These are phyloP conservation scores for Selene dorsalis DNA, from an alignment of 2,797 vertebrate genomes.

Conservation along the genomic window DNA sequence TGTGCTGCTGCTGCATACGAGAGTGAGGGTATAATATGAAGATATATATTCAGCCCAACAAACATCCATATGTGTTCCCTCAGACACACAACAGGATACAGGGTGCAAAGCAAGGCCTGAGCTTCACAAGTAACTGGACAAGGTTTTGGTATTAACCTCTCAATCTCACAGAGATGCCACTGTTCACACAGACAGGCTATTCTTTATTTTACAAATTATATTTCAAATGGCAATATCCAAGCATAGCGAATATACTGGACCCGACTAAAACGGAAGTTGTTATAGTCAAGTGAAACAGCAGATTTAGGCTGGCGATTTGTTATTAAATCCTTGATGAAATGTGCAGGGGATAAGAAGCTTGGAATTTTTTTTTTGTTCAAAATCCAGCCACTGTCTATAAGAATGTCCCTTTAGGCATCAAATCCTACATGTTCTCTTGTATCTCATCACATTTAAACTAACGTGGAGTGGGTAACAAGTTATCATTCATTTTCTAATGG, in stretches of 20 bases:
- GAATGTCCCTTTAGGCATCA: neutral
- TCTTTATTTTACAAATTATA: neutral
- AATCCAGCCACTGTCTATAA: neutral
- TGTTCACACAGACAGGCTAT: neutral
- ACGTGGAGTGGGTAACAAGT: neutral
- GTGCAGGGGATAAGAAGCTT: constrained; percentile 3
- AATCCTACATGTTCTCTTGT: neutral
- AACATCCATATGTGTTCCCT: constrained; percentile 10
- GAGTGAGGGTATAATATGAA: constrained; percentile 53
- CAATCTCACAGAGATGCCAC: neutral
- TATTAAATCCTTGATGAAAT: constrained; percentile 24
- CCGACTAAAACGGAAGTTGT: neutral
- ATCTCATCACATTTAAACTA: neutral
- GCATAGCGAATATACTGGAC: neutral
- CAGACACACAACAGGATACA: constrained; percentile 1
- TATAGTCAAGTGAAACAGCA: no score
- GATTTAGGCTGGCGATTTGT: neutral
- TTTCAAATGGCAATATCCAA: neutral
- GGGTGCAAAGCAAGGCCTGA: neutral
- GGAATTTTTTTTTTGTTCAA: neutral
- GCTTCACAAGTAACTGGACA: neutral
- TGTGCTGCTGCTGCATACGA: constrained; percentile 52
- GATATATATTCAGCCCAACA: constrained; percentile 48
- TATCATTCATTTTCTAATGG: neutral
- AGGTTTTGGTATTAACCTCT: neutral